Evolutionary conservation across 2,797 vertebrate genomes (phyloP), one percentile per base, ranked within the genome.

Genomic region (Podarcis lilfordi): DNA sequence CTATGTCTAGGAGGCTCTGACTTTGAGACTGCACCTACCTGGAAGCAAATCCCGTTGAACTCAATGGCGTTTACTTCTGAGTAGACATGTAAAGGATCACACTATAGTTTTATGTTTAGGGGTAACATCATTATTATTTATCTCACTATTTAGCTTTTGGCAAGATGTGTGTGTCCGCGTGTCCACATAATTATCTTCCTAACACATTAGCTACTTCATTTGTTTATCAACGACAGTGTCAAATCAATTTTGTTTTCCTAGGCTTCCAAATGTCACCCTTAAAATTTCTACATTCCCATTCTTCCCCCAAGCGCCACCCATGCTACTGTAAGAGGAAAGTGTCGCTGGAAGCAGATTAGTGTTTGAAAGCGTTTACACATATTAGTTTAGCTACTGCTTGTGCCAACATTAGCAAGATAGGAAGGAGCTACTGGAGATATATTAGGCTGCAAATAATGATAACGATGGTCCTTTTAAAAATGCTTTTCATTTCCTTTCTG

Each of bases 241-340:
- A 97, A 97, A 97, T 98, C 94, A 96, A 96, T 96, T 97, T 94
- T 90, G 90, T 96, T 96, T 96, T 93, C 95, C 92, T 92, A 84
- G 92, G 72, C 92, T 96, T 96, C 96, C 95, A 92, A 92, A 95
- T 92, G 89, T 86, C 85, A 92, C 94, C 88, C 93, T 89, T 64
- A 59, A 80, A 21, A 71, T 85, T 84, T 84, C 68, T 61, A 32
- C 9, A 21, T 88, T 86, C 91, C 84, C 94, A 92, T 85, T 45
- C n/a, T 45, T 8, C 15, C n/a, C 64, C 45, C 77, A 71, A 74
- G 40, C 93, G 84, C 90, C 89, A 84, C 86, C 85, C 92, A 89
- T 84, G 92, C 93, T 82, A 40, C 94, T 40, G 32, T 93, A 29
- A 17, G 17, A 89, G 92, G 93, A 90, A 96, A 91, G 77, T 87